A percentile compares a stretch with the other conserved stretches of the same genome.
These are phyloP conservation scores for Heterodera filipjevi DNA, from an alignment of 2,888 invertebrate species.

Conservation along the genomic window DNA sequence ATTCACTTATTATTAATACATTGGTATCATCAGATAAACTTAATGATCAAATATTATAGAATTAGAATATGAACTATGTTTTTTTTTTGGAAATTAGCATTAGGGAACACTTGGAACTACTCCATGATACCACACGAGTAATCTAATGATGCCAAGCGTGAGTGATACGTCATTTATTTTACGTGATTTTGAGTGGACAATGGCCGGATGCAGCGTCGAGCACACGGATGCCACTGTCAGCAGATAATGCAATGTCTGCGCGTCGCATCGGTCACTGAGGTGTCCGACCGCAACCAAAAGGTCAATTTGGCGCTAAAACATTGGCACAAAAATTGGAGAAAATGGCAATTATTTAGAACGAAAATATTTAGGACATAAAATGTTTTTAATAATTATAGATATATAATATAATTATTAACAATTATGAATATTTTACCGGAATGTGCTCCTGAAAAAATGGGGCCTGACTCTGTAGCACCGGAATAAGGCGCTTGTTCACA, in stretches of 20 bases:
- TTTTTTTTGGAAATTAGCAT: too few relatives aligned
- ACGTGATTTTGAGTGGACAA: slow-evolving; percentile 60
- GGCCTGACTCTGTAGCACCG: slow-evolving; percentile 52
- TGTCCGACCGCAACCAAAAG: slow-evolving; percentile 54
- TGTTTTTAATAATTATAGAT: too few relatives aligned
- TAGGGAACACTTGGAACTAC: too few relatives aligned
- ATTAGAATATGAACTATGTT: too few relatives aligned
- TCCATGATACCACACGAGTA: too few relatives aligned
- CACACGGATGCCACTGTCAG: slow-evolving; percentile 54
- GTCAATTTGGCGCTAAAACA: slow-evolving; percentile 58
- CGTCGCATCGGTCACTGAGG: slow-evolving; percentile 61
- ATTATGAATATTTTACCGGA: slow-evolving; percentile 45
- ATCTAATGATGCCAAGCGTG: too few relatives aligned
- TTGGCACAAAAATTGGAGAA: background rate
- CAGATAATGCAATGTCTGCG: slow-evolving; percentile 48
- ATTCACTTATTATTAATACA: too few relatives aligned
- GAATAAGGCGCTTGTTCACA: slow-evolving; percentile 54
- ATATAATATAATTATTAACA: too few relatives aligned
- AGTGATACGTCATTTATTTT: too few relatives aligned
- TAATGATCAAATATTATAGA: too few relatives aligned
- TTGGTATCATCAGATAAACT: too few relatives aligned
- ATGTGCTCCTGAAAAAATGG: slow-evolving; percentile 60
- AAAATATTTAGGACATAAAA: too few relatives aligned
- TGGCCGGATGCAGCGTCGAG: slow-evolving; percentile 58
- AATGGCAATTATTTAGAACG: background rate